These are phyloP conservation scores for roundworm (Caenorhabditis elegans) DNA, from an alignment of 1,140 invertebrate genomes.

Conservation along the genomic window WBcel235 BX284606.5:12219001-12219500, in stretches of 20 bases:
- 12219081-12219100: slow-evolving; percentile 44
- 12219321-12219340: too few relatives aligned
- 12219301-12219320: too few relatives aligned
- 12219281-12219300: too few relatives aligned
- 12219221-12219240: neutral
- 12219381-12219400: too few relatives aligned
- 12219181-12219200: neutral
- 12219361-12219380: too few relatives aligned
- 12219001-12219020: neutral
- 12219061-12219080: slow-evolving; percentile 49
- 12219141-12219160: slow-evolving; percentile 22
- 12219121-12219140: neutral
- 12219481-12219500: too few relatives aligned
- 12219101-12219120: slow-evolving; percentile 46
- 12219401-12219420: too few relatives aligned
- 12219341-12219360: too few relatives aligned
- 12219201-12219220: neutral
- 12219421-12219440: too few relatives aligned
- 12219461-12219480: too few relatives aligned
- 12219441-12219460: too few relatives aligned
- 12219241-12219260: neutral
- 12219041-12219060: slow-evolving; percentile 46
- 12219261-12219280: too few relatives aligned
- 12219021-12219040: slow-evolving; percentile 55
- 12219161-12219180: neutral